Conservation (phyloP, 2,113 vertebrate genomes). For the Pelvicachromis taeniatus region DNA sequence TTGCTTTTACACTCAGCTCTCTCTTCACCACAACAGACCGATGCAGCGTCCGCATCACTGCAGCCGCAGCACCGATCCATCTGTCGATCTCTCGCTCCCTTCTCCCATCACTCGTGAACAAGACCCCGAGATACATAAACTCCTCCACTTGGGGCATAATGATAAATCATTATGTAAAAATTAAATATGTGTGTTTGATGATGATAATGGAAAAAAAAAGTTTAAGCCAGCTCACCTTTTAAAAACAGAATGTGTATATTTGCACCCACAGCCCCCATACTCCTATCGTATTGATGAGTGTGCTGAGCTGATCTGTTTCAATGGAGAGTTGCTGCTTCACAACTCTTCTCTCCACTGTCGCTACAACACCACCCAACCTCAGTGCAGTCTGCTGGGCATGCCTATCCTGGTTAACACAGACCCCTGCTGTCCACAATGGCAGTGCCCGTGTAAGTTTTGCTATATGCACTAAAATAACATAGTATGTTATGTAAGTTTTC, state of each 20-base stretch:
- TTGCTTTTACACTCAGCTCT: too few species aligned
- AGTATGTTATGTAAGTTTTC: not conserved
- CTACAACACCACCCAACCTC: constrained; percentile 81
- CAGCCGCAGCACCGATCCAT: too few species aligned
- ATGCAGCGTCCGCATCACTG: too few species aligned
- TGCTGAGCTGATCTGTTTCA: constrained; percentile 90
- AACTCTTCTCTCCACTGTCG: constrained; percentile 90
- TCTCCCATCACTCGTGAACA: too few species aligned
- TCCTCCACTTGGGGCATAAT: too few species aligned
- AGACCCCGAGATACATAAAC: too few species aligned
- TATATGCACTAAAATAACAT: not conserved
- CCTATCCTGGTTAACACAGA: constrained; percentile 88
- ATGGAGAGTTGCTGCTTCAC: constrained; percentile 85
- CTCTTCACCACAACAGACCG: too few species aligned
- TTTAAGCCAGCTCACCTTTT: not conserved
- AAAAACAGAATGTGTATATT: not conserved
- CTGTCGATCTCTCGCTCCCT: too few species aligned
- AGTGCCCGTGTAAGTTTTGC: constrained; percentile 87
- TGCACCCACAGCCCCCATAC: constrained; percentile 69
- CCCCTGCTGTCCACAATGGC: constrained; percentile 93
- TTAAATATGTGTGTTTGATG: not conserved
- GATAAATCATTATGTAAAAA: not conserved
- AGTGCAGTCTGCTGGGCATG: constrained; percentile 90
- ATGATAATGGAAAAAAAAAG: not conserved
- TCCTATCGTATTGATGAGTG: constrained; percentile 90